Base-by-base conservation (phyloP, 2,113 vertebrate species). In the Pyrgilauda ruficollis region DNA sequence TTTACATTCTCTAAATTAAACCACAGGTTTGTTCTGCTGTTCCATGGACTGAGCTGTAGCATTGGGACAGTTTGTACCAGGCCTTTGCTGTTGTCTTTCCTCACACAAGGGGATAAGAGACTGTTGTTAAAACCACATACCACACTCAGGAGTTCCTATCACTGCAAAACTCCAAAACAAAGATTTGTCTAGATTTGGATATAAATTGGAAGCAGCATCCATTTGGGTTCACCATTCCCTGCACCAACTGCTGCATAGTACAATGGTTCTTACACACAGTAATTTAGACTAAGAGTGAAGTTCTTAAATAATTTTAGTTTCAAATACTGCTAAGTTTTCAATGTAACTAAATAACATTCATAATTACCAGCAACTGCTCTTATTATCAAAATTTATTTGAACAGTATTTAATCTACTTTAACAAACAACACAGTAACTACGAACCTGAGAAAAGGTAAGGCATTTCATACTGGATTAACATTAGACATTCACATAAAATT, bases 241-340 rank as follows among this genome's bases (percentile, higher is more conserved):
- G 26, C 19, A 59, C 37, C 31, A 78, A 43, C 6, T 22, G n/a
- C 49, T 49, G 7, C 37, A 69, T 33, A 52, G 19, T 18, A 37
- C 7, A 30, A 46, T 20, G 3, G 33, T 37, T 44, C 35, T 44
- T 55, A 64, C 1, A 18, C 1, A 2, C 3, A 1, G 3, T 28
- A 49, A 61, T 90, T 75, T 3, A 62, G 6, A 80, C 19, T 23
- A 50, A 49, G 11, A 59, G 13, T n/a, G 62, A 80, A 78, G 9
- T 26, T 46, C 47, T 70, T 81, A 11, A 63, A 90, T 15, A 46
- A 46, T 61, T 77, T 15, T 44, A 41, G 27, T 50, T 77, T 78
- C 47, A 62, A n/a, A 47, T 23, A 67, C 8, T 62, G 30, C n/a
- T 33, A 27, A 46, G 7, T 83, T 49, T 77, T 72, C 39, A 46